Evolutionary conservation across 2,113 vertebrate genomes (phyloP).

Genomic region (Prinia subflava): DNA sequence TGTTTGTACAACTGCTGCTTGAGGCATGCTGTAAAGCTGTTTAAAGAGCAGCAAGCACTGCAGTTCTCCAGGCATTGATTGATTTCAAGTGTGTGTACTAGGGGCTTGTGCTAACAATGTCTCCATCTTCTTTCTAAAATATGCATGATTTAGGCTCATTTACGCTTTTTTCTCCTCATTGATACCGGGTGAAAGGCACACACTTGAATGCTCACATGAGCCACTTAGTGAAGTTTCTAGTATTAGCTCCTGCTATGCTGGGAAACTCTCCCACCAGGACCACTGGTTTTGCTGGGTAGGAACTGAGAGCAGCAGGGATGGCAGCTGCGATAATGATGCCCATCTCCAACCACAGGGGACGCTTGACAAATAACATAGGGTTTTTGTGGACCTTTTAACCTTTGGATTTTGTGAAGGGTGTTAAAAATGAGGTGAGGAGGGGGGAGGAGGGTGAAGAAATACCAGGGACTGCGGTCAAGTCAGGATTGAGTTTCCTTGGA

Average conservation of each 20-base stretch:
- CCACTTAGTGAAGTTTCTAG: slow-evolving; percentile 23
- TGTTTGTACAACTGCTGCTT: not conserved
- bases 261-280: not conserved
- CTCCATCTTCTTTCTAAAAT: slow-evolving; percentile 15
- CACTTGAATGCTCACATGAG: not conserved
- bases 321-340: slow-evolving; percentile 1
- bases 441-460: not conserved
- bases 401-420: not conserved
- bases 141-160: not conserved
- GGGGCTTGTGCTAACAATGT: slow-evolving; percentile 5
- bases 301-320: not conserved
- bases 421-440: not conserved
- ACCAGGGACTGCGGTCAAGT: not conserved
- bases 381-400: slow-evolving; percentile 12
- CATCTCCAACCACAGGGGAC: not conserved
- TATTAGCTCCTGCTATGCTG: not conserved
- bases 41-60: not conserved
- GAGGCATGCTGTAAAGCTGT: not conserved
- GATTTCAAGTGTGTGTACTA: slow-evolving; percentile 25
- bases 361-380: not conserved
- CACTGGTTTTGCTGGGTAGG: not conserved
- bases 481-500: not conserved
- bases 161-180: not conserved
- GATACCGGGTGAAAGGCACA: not conserved
- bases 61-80: not conserved